Conservation (phyloP, 2,888 invertebrate species). For the Orthosia incerta region DNA sequence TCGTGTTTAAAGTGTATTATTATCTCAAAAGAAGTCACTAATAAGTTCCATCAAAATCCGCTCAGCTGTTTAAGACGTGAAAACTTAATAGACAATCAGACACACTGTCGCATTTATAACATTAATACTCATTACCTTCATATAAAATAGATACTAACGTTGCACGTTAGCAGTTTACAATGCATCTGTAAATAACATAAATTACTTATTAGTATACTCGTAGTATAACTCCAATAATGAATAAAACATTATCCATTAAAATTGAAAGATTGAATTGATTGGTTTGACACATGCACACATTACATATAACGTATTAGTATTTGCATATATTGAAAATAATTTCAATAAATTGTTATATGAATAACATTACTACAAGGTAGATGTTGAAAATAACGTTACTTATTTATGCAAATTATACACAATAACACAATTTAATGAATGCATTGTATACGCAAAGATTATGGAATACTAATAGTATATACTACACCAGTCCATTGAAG, state of each 20-base stretch:
- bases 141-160: not conserved
- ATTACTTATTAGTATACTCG: not conserved
- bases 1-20: not conserved
- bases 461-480: not conserved
- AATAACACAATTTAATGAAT: not conserved
- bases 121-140: not conserved
- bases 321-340: constrained; percentile 24
- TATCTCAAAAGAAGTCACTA: not conserved
- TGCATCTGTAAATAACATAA: constrained; percentile 1
- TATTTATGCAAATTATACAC: constrained; percentile 32
- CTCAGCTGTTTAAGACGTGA: not conserved
- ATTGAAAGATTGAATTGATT: constrained; percentile 20
- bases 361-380: constrained; percentile 21
- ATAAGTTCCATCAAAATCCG: not conserved
- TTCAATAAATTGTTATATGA: constrained; percentile 2
- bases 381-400: too few species aligned
- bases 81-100: not conserved
- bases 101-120: not conserved
- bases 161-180: not conserved
- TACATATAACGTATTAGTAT: constrained; percentile 16
- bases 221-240: not conserved
- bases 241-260: constrained; percentile 17
- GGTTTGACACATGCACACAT: constrained; percentile 27
- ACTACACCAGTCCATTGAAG: too few species aligned
- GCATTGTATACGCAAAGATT: not conserved